Evolutionary conservation across 2,888 invertebrate genomes (phyloP), one percentile per base, ranked within the genome.

Genomic region (Odontocolon sp.): DNA sequence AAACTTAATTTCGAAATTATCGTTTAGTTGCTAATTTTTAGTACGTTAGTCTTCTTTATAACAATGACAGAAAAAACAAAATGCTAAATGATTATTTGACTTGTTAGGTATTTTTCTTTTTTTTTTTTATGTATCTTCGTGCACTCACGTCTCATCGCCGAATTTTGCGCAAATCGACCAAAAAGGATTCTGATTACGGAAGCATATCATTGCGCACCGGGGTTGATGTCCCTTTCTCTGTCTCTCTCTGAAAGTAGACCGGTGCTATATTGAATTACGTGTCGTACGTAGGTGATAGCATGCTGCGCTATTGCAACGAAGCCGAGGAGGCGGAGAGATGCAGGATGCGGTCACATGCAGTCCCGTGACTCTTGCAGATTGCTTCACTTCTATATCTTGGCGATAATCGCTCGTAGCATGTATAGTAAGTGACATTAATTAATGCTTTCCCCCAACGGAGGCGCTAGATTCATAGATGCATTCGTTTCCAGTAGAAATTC

Each of bases 301-400:
- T 42, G 36, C 9, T 9, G 67, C 18, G 33, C 33, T 40, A 56
- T 67, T 75, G 59, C 67, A 38, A 33, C 50, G 31, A 52, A 28
- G 68, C 56, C 45, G 40, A 67, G 54, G 23, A 72, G 52, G 52
- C 14, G 67, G 61, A 8, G 31, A 28, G 54, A 57, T 73, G 77
- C 78, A 72, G 76, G 80, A 80, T 80, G 74, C 80, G 72, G 77
- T 80, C 78, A 68, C 68, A 73, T 77, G 68, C 72, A 73, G 78
- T 78, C 76, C 70, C 80, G 76, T 73, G 81, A 78, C 78, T 81
- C 64, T 18, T 75, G 42, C 59, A 47, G 45, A 21, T 80, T 78
- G 73, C 80, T 63, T 38, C 69, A 80, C 68, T 70, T 50, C 26
- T 70, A 59, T 61, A 31, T 45, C 54, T 45, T 45, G n/a, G 45